These are phyloP conservation scores for Drosophila imparisetae DNA, from an alignment of 2,888 invertebrate genomes.

Conservation along the genomic window DNA sequence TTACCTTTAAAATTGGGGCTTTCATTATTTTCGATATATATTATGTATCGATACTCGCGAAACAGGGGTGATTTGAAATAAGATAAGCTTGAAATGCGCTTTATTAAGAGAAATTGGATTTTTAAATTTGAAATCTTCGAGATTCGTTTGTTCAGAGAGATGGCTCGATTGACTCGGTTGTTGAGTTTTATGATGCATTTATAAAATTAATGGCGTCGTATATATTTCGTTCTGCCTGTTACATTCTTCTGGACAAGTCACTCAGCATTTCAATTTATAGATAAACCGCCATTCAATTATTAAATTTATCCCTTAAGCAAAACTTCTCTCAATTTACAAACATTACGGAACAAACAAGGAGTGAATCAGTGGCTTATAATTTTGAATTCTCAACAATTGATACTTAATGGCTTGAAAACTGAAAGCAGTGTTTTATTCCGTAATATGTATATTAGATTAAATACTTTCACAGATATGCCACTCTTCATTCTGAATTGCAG, in stretches of 20 bases:
- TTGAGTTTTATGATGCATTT: too few species aligned
- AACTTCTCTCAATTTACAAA: neutral
- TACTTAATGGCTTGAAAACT: neutral
- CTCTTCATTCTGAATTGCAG: conserved; percentile 1
- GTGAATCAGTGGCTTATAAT: neutral
- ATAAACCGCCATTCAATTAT: neutral
- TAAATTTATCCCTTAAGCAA: neutral
- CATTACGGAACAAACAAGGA: neutral
- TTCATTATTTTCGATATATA: neutral
- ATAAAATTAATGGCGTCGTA: neutral
- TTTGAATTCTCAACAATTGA: neutral
- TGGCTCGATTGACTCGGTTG: neutral
- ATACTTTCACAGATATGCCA: neutral
- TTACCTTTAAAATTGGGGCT: too few species aligned
- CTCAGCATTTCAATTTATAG: neutral
- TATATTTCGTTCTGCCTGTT: neutral
- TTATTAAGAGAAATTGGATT: neutral
- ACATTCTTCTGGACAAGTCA: neutral
- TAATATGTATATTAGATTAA: neutral
- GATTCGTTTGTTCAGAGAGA: neutral
- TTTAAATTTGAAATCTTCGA: neutral
- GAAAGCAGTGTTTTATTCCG: neutral
- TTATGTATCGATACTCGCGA: neutral
- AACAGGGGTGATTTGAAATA: neutral
- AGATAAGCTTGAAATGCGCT: neutral